phyloP scores from a whole-genome alignment of 2,797 vertebrate species.

The Gambusia yucatana region DNA sequence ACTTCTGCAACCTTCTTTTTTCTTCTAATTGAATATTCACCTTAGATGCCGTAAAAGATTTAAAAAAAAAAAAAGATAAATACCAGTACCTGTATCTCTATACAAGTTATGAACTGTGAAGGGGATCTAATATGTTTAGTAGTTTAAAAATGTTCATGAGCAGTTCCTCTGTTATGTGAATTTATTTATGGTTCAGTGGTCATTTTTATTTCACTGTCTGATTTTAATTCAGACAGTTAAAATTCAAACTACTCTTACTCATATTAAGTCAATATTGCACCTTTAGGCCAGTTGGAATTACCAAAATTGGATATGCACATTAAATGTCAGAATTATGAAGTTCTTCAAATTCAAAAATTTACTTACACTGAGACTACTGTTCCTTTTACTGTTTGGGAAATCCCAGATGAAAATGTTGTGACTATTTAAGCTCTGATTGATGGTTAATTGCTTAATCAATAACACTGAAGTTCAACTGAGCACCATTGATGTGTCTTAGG shows the following conservation, averaged over 20 bases:
- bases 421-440: background rate
- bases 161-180: background rate
- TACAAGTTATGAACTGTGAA: background rate
- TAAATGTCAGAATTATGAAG: background rate
- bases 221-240: background rate
- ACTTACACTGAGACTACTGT: background rate
- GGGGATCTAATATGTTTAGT: background rate
- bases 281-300: background rate
- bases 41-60: constrained; percentile 6
- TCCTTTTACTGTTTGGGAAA: background rate
- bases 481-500: background rate
- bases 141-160: background rate
- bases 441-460: background rate
- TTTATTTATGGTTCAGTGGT: background rate
- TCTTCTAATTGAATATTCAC: constrained; percentile 32
- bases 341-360: background rate
- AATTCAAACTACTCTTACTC: background rate
- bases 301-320: background rate
- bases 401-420: background rate
- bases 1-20: constrained; percentile 33
- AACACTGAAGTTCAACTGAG: background rate
- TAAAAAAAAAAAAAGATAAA: constrained; percentile 9
- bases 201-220: background rate
- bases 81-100: background rate
- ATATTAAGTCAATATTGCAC: background rate